phyloP scores from a whole-genome alignment of 2,113 vertebrate species.

The Salminus brasiliensis region DNA sequence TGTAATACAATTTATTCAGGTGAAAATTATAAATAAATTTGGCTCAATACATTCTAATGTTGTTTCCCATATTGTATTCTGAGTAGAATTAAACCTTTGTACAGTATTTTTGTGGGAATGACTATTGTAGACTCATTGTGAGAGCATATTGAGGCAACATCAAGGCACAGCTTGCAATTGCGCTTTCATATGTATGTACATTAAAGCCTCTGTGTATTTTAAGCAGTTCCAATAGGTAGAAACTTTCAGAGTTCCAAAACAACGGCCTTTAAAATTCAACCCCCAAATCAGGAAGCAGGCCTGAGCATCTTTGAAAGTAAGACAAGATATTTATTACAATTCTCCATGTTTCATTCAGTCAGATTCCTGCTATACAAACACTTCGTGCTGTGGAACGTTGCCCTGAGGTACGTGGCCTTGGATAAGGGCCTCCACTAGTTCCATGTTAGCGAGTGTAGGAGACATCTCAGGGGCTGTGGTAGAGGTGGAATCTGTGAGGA shows the following conservation, averaged over 20 bases:
- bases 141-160: background rate
- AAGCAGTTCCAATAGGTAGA: too few species aligned
- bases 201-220: background rate
- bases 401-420: constrained; percentile 55
- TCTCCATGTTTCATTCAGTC: background rate
- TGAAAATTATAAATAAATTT: too few species aligned
- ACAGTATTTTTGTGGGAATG: too few species aligned
- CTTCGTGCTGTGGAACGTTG: constrained; percentile 59
- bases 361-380: constrained; percentile 50
- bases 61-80: too few species aligned
- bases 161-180: background rate
- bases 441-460: constrained; percentile 45
- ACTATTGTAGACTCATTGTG: too few species aligned
- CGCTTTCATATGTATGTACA: background rate
- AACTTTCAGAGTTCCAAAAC: background rate
- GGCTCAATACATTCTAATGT: too few species aligned
- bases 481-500: constrained; percentile 62
- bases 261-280: background rate
- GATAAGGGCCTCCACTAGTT: constrained; percentile 44
- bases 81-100: too few species aligned
- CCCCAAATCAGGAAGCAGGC: background rate
- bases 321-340: background rate
- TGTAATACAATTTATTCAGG: too few species aligned
- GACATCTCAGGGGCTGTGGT: constrained; percentile 52
- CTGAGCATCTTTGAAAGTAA: background rate